A percentile compares a stretch with the other conserved stretches of the same genome.
These are phyloP conservation scores for Troides aeacus DNA, from an alignment of 2,888 invertebrate genomes.

Conservation along the genomic window DNA sequence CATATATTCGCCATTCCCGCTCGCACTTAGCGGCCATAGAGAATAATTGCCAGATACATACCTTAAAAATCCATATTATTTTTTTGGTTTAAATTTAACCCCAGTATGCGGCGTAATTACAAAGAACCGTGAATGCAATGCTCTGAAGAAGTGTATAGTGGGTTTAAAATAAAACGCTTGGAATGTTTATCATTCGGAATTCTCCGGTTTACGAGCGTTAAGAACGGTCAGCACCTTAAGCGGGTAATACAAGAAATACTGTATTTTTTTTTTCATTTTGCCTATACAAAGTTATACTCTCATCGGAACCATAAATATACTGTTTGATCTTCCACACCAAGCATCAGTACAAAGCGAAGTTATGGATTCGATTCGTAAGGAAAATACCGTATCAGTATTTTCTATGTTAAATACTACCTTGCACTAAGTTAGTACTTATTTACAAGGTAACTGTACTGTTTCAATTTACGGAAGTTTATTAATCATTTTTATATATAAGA, in stretches of 20 bases:
- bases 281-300: no score
- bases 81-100: constrained; percentile 31
- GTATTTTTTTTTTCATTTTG: background rate
- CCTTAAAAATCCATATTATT: constrained; percentile 32
- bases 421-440: no score
- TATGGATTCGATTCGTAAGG: background rate
- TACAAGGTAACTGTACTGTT: no score
- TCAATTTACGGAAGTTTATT: no score
- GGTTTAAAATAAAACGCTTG: constrained; percentile 56
- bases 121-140: constrained; percentile 53
- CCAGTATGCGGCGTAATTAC: constrained; percentile 35
- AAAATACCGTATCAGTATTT: background rate
- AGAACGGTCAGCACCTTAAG: constrained; percentile 35
- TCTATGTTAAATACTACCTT: no score
- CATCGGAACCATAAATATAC: no score
- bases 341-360: background rate
- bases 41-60: constrained; percentile 40
- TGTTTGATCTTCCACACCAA: background rate
- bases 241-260: background rate
- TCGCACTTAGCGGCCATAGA: constrained; percentile 26
- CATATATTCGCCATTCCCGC: constrained; percentile 3
- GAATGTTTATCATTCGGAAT: constrained; percentile 59
- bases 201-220: constrained; percentile 52
- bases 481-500: no score
- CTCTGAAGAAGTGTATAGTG: constrained; percentile 47